Percentiles rank a stretch among this genome's conserved stretches.
phyloP scores from a whole-genome alignment of 2,113 vertebrate genomes.

The Hirundichthys speculiger region DNA sequence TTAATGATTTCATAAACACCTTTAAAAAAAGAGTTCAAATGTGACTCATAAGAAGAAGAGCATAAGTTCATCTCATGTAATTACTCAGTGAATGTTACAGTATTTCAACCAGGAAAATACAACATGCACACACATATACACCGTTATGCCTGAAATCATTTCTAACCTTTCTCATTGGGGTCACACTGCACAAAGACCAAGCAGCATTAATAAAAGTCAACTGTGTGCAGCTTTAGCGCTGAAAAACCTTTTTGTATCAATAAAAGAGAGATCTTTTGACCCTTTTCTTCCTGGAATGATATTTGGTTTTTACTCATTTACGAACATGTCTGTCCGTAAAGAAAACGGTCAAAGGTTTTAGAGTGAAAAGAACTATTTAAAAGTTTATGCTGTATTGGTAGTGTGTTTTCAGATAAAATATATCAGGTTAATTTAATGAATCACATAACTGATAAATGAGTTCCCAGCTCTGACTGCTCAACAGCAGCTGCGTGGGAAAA shows the following conservation, averaged over 20 bases:
- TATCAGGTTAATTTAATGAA: no score
- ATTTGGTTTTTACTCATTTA: no score
- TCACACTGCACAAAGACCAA: slow-evolving; percentile 49
- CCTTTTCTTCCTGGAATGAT: not conserved
- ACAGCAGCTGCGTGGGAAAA: no score
- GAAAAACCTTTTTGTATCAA: not conserved
- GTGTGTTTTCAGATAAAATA: no score
- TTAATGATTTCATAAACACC: not conserved
- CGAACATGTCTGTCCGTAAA: no score
- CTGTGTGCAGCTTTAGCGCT: slow-evolving; percentile 1
- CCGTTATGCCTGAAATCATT: slow-evolving; percentile 46
- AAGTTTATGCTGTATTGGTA: no score
- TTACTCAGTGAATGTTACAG: slow-evolving; percentile 27
- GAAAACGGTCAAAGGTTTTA: no score
- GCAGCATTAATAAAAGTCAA: slow-evolving; percentile 57
- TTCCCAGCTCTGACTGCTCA: no score
- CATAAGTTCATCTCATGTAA: slow-evolving; percentile 48
- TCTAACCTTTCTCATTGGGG: slow-evolving; percentile 34
- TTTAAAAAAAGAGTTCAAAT: slow-evolving; percentile 31
- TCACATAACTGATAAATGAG: no score
- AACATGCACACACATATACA: slow-evolving; percentile 6
- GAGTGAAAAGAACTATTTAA: no score
- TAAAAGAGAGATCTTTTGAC: not conserved
- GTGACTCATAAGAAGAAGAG: slow-evolving; percentile 15
- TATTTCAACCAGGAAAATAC: slow-evolving; percentile 3